Percentiles rank a stretch among this genome's conserved stretches.
Evolutionary conservation across 2,113 vertebrate species (phyloP).

Genomic region (Neogobius melanostomus): DNA sequence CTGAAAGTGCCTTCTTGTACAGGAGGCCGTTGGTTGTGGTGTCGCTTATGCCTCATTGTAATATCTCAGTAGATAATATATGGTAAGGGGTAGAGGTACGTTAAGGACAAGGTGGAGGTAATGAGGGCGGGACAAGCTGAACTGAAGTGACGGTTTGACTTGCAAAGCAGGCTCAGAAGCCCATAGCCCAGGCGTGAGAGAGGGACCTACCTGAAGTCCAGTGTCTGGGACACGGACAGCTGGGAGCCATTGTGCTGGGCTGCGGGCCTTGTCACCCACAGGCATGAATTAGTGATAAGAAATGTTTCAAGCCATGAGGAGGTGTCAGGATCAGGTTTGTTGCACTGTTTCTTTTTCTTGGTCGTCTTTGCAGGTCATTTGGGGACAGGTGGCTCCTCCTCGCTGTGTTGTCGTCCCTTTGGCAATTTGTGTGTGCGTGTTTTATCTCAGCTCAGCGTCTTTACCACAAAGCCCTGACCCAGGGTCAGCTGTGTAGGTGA

Average conservation of each 20-base stretch:
- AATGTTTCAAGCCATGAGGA: slow-evolving; percentile 76
- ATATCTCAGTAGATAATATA: slow-evolving; percentile 22
- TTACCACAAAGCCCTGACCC: slow-evolving; percentile 69
- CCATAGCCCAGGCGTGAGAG: slow-evolving; percentile 27
- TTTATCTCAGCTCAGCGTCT: slow-evolving; percentile 69
- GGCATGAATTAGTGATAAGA: slow-evolving; percentile 80
- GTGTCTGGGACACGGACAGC: slow-evolving; percentile 37
- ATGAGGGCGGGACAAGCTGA: slow-evolving; percentile 43
- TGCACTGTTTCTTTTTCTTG: slow-evolving; percentile 65
- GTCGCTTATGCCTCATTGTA: slow-evolving; percentile 12
- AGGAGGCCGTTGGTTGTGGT: slow-evolving; percentile 22
- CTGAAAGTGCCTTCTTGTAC: slow-evolving; percentile 13
- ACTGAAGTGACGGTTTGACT: slow-evolving; percentile 75
- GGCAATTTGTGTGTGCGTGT: slow-evolving; percentile 26
- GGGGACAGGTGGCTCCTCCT: slow-evolving; percentile 62
- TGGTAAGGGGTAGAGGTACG: slow-evolving; percentile 22
- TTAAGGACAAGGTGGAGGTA: slow-evolving; percentile 24
- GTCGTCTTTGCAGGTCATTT: slow-evolving; percentile 59
- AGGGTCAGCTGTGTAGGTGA: slow-evolving; percentile 55
- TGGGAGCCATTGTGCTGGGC: slow-evolving; percentile 50
- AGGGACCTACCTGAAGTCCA: slow-evolving; percentile 50
- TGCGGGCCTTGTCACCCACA: slow-evolving; percentile 71
- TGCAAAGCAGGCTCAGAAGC: slow-evolving; percentile 74
- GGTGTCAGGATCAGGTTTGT: slow-evolving; percentile 82
- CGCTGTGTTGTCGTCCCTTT: slow-evolving; percentile 42